A percentile compares a stretch with the other conserved stretches of the same genome.
Conservation (phyloP, 2,888 invertebrate species). For the Cartodere bifasciata region DNA sequence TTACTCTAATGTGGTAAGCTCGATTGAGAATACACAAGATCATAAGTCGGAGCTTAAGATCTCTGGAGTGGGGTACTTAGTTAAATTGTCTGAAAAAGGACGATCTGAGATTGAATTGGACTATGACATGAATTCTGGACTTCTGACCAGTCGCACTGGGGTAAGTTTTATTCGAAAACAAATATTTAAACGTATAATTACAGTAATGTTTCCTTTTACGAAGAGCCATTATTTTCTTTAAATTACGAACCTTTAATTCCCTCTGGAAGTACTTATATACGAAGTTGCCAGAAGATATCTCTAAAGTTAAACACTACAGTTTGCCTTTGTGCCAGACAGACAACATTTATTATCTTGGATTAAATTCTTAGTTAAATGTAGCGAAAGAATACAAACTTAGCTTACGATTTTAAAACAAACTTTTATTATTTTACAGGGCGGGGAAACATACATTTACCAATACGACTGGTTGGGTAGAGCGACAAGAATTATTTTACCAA, state of each 20-base stretch:
- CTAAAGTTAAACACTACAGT: too few species aligned
- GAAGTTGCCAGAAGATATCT: too few species aligned
- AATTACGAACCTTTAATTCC: slow-evolving; percentile 1
- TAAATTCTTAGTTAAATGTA: too few species aligned
- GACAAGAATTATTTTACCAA: slow-evolving; percentile 75
- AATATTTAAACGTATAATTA: slow-evolving; percentile 6
- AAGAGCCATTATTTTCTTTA: slow-evolving; percentile 5
- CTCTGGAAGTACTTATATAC: too few species aligned
- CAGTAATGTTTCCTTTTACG: not conserved
- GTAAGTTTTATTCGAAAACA: slow-evolving; percentile 38
- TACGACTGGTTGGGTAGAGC: slow-evolving; percentile 84
- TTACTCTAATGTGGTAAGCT: slow-evolving; percentile 84
- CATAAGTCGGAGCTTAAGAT: slow-evolving; percentile 86
- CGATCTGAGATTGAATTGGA: slow-evolving; percentile 80
- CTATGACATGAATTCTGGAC: slow-evolving; percentile 79
- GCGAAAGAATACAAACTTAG: too few species aligned
- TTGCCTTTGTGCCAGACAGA: too few species aligned
- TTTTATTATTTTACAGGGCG: slow-evolving; percentile 43
- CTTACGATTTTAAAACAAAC: too few species aligned
- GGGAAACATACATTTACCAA: slow-evolving; percentile 80
- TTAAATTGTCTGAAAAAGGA: slow-evolving; percentile 78
- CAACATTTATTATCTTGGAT: too few species aligned
- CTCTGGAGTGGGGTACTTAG: slow-evolving; percentile 83
- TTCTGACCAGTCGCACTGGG: slow-evolving; percentile 73
- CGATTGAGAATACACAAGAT: slow-evolving; percentile 88